Base-by-base conservation (phyloP, 1,140 invertebrate genomes). In the Tyrophagus putrescentiae region DNA sequence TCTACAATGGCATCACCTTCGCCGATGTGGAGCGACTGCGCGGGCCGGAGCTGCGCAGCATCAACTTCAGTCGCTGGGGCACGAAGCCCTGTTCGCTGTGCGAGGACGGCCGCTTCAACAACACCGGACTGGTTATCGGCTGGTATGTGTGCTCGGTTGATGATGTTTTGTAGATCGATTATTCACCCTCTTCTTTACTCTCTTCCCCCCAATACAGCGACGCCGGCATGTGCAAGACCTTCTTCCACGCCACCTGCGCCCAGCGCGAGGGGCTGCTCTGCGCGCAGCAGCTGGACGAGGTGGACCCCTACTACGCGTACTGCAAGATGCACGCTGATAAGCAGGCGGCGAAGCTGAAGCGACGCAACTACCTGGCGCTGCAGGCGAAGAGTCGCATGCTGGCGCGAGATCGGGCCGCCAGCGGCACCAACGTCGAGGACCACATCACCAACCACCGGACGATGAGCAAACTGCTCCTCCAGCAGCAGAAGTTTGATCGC, bases 181-280 rank as follows among this genome's bases (percentile, higher is more conserved):
- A 39, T 39, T 13, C n/a, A 39, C 36, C n/a, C 13, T 39, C n/a
- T 39, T 13, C 13, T 13, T 39, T 39, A 39, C n/a, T 39, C n/a
- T 39, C n/a, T 39, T 39, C 13, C 36, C n/a, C n/a, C n/a, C n/a
- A n/a, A n/a, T n/a, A n/a, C n/a, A n/a, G n/a, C 50, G 57, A 59
- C 34, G 57, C 57, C 18, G 94, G 94, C 27, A 85, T 98, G 80
- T 98, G 94, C 76, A 83, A 91, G 69, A 90, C 85, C 0, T 92
- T 87, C 75, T 97, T 98, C 72, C 95, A 98, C 74, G 92, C 96
- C 23, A 97, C 92, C 11, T 98, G 91, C 77, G 92, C 91, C 23
- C 92, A 97, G 74, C 79, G 84, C 39, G 85, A 91, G 70, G 93
- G 93, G 1, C 75, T 95, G 36, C 71, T 98, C 11, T 89, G 88